phyloP scores from a whole-genome alignment of 2,888 invertebrate genomes.

The Hypselothyrea guttata region DNA sequence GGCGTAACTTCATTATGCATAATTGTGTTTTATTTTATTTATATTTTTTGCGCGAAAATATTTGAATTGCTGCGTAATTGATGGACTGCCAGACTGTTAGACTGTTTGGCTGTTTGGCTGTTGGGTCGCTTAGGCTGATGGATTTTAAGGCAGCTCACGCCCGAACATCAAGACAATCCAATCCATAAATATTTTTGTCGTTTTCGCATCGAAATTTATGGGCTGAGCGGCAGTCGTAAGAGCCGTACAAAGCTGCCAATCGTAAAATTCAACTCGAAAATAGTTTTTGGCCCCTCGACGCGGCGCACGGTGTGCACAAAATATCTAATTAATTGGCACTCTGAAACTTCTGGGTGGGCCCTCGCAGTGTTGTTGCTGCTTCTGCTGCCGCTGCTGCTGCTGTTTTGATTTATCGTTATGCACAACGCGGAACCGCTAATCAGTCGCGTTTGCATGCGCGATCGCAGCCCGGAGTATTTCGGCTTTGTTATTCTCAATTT shows the following conservation, averaged over 20 bases:
- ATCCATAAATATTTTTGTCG: constrained; percentile 76
- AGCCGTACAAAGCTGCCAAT: constrained; percentile 50
- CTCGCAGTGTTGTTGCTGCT: constrained; percentile 12
- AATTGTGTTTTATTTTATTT: constrained; percentile 24
- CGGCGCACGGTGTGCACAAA: constrained; percentile 56
- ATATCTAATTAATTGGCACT: constrained; percentile 70
- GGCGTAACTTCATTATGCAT: constrained; percentile 58
- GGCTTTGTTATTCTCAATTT: constrained; percentile 22
- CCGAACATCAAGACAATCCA: constrained; percentile 64
- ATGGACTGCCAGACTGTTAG: constrained; percentile 1
- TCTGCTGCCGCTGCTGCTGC: not conserved
- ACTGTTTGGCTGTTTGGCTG: too few species aligned
- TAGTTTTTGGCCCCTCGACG: constrained; percentile 59
- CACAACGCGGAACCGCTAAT: constrained; percentile 63
- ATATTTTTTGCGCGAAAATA: constrained; percentile 50
- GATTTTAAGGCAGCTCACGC: constrained; percentile 71
- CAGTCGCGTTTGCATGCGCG: constrained; percentile 66
- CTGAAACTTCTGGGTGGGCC: constrained; percentile 68
- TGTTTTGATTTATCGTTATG: constrained; percentile 63
- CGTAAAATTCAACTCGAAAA: constrained; percentile 63
- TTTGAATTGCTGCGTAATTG: constrained; percentile 60
- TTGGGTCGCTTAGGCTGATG: too few species aligned
- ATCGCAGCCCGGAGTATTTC: constrained; percentile 24
- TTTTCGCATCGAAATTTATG: constrained; percentile 64
- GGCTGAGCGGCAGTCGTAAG: constrained; percentile 61